Conservation (phyloP, 2,888 invertebrate genomes). For the Chaetogeoica ovagalla region DNA sequence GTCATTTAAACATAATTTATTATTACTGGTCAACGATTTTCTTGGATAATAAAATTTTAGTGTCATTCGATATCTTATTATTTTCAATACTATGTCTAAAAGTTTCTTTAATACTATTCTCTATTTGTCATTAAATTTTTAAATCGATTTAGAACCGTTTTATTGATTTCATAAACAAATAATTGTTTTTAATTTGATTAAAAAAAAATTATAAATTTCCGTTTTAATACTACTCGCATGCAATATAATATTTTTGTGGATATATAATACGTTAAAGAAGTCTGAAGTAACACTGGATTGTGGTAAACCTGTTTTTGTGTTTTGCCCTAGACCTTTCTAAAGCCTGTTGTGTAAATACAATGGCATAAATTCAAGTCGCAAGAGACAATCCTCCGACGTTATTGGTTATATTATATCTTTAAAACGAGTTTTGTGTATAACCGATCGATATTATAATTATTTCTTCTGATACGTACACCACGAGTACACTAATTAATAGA, state of each 20-base stretch:
- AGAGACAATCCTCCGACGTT: neutral
- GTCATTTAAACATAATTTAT: too few species aligned
- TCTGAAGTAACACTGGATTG: neutral
- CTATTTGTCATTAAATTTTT: neutral
- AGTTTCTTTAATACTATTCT: neutral
- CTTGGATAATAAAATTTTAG: too few species aligned
- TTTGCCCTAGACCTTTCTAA: conserved; percentile 7
- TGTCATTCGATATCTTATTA: neutral
- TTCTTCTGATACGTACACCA: too few species aligned
- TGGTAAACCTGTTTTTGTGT: neutral
- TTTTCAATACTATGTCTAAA: neutral
- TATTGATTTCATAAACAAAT: neutral
- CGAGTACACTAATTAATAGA: neutral
- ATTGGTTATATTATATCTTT: too few species aligned
- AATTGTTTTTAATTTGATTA: too few species aligned
- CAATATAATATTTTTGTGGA: neutral
- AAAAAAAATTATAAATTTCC: too few species aligned
- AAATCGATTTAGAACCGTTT: neutral
- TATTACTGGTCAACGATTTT: too few species aligned
- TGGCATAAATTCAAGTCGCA: neutral
- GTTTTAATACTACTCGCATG: too few species aligned
- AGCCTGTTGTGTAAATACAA: neutral
- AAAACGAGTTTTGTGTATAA: too few species aligned
- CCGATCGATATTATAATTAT: neutral
- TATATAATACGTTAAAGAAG: neutral